Evolutionary conservation across 2,888 invertebrate genomes (phyloP).

Genomic region (Homarus gammarus): DNA sequence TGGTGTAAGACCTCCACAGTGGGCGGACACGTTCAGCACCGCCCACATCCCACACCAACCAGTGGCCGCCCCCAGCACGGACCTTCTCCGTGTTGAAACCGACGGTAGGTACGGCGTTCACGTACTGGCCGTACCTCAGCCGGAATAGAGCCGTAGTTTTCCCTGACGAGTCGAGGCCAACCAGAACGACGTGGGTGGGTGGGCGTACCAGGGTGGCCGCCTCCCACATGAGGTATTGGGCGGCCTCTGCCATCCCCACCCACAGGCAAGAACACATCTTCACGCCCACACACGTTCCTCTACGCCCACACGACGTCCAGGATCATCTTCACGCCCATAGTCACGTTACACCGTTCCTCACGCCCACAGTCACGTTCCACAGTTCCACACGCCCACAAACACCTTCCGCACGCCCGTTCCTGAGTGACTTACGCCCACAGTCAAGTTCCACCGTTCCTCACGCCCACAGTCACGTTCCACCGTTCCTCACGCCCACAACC

Average conservation of each 20-base stretch:
- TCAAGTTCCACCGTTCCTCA: not conserved
- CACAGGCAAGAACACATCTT: slow-evolving; percentile 57
- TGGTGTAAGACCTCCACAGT: slow-evolving; percentile 73
- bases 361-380: too few relatives aligned
- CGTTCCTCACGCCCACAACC: too few relatives aligned
- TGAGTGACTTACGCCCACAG: not conserved
- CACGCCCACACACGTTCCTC: slow-evolving; percentile 30
- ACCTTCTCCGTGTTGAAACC: slow-evolving; percentile 73
- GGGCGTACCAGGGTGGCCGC: slow-evolving; percentile 55
- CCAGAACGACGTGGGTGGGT: slow-evolving; percentile 71
- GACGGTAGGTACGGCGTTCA: slow-evolving; percentile 72
- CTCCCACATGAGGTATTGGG: slow-evolving; percentile 63
- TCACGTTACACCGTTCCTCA: too few relatives aligned
- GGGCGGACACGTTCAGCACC: slow-evolving; percentile 73
- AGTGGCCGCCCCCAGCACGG: slow-evolving; percentile 68
- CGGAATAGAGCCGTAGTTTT: slow-evolving; percentile 72
- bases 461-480: not conserved
- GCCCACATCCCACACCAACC: slow-evolving; percentile 75
- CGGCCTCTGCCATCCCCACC: slow-evolving; percentile 60
- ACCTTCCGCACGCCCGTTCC: not conserved
- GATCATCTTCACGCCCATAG: too few relatives aligned
- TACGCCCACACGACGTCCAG: too few relatives aligned
- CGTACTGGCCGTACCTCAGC: slow-evolving; percentile 72
- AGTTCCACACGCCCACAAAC: too few relatives aligned
- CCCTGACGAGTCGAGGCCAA: slow-evolving; percentile 73